These are phyloP conservation scores for Apogon talboti DNA, from an alignment of 2,797 vertebrate genomes.

Conservation along the genomic window DNA sequence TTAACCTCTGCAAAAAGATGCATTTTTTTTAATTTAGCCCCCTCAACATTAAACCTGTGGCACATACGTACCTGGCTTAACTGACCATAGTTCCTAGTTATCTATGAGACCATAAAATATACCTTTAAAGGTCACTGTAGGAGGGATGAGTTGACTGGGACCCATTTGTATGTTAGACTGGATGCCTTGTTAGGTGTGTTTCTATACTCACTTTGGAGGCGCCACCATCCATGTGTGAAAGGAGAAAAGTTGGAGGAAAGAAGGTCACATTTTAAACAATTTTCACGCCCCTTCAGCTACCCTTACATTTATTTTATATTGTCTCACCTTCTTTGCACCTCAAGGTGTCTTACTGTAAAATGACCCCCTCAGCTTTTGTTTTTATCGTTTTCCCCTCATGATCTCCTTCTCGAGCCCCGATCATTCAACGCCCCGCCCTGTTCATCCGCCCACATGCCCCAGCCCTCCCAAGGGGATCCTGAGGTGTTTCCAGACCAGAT, in stretches of 20 bases:
- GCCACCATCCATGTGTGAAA: conserved; percentile 32
- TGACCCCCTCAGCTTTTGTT: not conserved
- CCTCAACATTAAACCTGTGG: conserved; percentile 10
- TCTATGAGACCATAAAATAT: conserved; percentile 28
- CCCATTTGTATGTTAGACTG: conserved; percentile 31
- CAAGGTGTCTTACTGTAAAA: not conserved
- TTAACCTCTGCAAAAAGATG: not conserved
- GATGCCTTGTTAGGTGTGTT: conserved; percentile 38
- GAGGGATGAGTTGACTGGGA: conserved; percentile 31
- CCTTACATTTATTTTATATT: conserved; percentile 14
- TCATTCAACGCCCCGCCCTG: conserved; percentile 20
- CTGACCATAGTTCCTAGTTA: not conserved
- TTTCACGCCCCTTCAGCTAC: conserved; percentile 9
- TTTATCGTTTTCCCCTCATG: not conserved
- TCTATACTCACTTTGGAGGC: conserved; percentile 28
- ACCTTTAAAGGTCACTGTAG: conserved; percentile 45
- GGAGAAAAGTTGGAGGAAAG: conserved; percentile 14
- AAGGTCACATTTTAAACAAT: conserved; percentile 36
- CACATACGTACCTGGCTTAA: conserved; percentile 35
- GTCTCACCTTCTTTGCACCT: conserved; percentile 17
- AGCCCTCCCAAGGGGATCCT: conserved; percentile 18
- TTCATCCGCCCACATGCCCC: conserved; percentile 14
- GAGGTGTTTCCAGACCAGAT: conserved; percentile 42
- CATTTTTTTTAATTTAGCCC: not conserved
- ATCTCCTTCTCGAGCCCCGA: not conserved